phyloP scores from a whole-genome alignment of 2,797 vertebrate species.

The Apogon talboti region DNA sequence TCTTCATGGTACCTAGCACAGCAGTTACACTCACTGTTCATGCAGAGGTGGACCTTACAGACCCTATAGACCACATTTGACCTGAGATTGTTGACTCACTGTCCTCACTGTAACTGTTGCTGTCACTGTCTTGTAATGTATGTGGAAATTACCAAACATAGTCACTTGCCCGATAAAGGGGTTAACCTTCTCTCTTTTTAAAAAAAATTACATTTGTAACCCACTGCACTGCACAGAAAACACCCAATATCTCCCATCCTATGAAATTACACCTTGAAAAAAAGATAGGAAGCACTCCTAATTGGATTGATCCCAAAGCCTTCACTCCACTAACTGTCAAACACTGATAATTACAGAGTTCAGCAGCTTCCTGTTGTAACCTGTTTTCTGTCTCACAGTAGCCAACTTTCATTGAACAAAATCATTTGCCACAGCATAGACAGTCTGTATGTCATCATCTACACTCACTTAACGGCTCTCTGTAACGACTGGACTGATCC shows the following conservation, averaged over 20 bases:
- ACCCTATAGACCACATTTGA: no score
- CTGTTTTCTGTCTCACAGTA: constrained; percentile 44
- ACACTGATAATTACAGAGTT: constrained; percentile 66
- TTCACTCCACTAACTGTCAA: constrained; percentile 54
- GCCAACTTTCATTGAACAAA: constrained; percentile 50
- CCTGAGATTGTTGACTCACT: no score
- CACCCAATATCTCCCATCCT: constrained; percentile 43
- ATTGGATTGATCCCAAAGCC: constrained; percentile 52
- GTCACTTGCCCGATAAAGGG: no score
- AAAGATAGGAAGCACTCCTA: constrained; percentile 35
- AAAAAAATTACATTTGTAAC: no score
- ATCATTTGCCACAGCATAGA: constrained; percentile 38
- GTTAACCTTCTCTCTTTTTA: no score
- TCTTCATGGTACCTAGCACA: no score
- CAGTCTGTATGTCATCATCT: constrained; percentile 34
- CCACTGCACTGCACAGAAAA: neutral
- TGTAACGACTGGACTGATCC: constrained; percentile 45
- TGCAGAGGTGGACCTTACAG: no score
- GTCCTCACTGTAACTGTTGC: no score
- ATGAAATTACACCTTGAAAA: constrained; percentile 44
- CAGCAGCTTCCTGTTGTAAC: constrained; percentile 59
- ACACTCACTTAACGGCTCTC: constrained; percentile 5
- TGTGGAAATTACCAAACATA: no score
- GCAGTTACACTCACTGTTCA: no score
- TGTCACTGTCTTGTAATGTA: no score